Base-by-base conservation (phyloP, 2,113 vertebrate species). In the Phrynosoma blainvillii region DNA sequence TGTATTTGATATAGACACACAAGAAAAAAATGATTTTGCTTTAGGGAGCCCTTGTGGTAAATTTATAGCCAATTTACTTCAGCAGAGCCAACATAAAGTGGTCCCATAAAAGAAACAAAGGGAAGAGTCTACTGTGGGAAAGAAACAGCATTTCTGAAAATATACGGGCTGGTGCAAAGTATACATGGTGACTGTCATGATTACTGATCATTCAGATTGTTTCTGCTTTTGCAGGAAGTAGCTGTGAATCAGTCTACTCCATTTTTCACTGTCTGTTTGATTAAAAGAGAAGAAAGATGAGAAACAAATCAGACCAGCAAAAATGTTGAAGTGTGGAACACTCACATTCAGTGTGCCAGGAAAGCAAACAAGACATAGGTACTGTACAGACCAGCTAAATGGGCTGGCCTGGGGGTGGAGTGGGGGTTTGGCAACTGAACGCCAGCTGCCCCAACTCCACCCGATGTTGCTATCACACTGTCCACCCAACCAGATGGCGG, bases 1-100 rank as follows among this genome's bases (percentile, higher is more conserved):
- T 40, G 23, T 62, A 10, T 85, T 62, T 85, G 75, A 76, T 76
- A 85, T 76, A 76, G 54, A 62, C 23, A 85, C 32, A 73, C n/a
- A 4, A 62, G 71, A 62, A 76, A 85, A 65, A 76, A 76, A 20
- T 76, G 32, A 75, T 65, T 76, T 87, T 75, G 25, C 79, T 82
- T 74, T 40, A 87, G 70, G 79, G 79, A 74, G 79, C 30, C 70
- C 54, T 76, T 74, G 40, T 36, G 54, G 70, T 65, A 40, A 73
- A 62, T 66, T 87, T 76, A 75, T 82, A 74, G 56, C 70, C 70
- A 76, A 81, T 82, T 75, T 87, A 87, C 36, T 74, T 27, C 27
- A 76, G 79, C 56, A 82, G 70, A 82, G 56, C 32, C 54, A 74
- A 74, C 47, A 68, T 86, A 87, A 80, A 81, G 16, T 56, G 42